Evolutionary conservation across 2,113 vertebrate genomes (phyloP), one percentile per base, ranked within the genome.

Genomic region (Genyomyrus donnyi): DNA sequence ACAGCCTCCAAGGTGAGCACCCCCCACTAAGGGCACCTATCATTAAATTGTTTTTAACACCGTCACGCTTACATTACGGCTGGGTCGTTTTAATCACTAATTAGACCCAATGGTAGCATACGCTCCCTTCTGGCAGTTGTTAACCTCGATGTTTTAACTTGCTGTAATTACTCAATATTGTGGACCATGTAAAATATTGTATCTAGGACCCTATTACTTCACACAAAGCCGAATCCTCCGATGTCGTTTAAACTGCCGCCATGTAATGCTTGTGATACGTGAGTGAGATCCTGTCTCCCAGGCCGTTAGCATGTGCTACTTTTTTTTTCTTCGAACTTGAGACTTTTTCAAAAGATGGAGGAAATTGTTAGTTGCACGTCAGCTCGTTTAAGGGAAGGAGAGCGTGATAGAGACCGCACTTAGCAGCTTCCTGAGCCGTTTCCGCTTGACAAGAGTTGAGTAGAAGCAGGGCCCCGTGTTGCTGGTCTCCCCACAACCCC

Each of bases 1-100:
- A 93, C 90, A 93, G 95, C 52, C 92, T 97, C 70, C 91, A 95
- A 97, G 97, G 97, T 97, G 91, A 94, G 96, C 49, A 7, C 17
- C 74, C 15, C 27, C 31, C 0, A 80, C 3, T 70, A 31, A 70
- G 62, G 62, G 62, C 31, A 80, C 35, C 31, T 80, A 35, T 80
- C 35, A 42, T 80, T 19, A 80, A 70, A 70, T 0, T 42, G 15
- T 42, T 80, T 80, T 80, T 80, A 80, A 80, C 35, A 80, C 31
- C 13, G 13, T 42, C 17, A 42, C 11, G 35, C 74, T 42, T 80
- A 80, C 1, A 19, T 80, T 80, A 80, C 5, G 35, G 31, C 74
- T 19, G 35, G 39, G 13, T 80, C 6, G 31, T 80, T 80, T 42
- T 80, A 80, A 80, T 80, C 42, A 70, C 62, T 31, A 31, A 70